A percentile compares a stretch with the other conserved stretches of the same genome.
phyloP scores from a whole-genome alignment of 2,113 vertebrate genomes.

The Centropus unirufus region DNA sequence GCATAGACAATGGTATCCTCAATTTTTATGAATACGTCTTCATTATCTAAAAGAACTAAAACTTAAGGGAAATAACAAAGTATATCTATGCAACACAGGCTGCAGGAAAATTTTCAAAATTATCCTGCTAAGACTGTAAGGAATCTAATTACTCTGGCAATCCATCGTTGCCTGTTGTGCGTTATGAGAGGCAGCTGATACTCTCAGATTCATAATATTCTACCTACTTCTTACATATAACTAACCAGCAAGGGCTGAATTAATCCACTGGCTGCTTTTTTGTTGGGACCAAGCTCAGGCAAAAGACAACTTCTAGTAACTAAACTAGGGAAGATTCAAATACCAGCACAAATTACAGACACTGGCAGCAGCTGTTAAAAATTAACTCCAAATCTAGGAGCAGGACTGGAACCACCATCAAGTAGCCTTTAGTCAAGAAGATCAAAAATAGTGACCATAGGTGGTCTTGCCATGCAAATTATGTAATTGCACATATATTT shows the following conservation, averaged over 20 bases:
- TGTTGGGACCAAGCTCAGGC: background rate
- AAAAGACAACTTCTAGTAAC: background rate
- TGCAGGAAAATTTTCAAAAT: background rate
- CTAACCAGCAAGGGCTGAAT: background rate
- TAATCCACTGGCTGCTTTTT: background rate
- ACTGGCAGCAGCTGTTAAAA: background rate
- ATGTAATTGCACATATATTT: background rate
- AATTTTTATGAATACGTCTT: background rate
- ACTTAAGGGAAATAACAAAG: background rate
- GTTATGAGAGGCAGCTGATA: background rate
- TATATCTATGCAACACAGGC: background rate
- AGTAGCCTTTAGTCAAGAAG: background rate
- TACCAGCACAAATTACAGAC: background rate
- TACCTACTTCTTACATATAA: background rate
- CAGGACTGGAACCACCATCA: background rate
- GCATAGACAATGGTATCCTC: background rate
- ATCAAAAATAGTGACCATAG: background rate
- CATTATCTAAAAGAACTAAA: conserved; percentile 19
- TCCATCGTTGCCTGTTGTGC: background rate
- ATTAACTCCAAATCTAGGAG: background rate
- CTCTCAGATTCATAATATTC: background rate
- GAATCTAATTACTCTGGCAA: background rate
- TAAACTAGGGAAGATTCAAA: background rate
- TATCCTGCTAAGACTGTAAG: background rate
- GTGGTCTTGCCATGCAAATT: background rate